Base-by-base conservation (phyloP, 2,797 vertebrate species). In the Cuculus canorus region DNA sequence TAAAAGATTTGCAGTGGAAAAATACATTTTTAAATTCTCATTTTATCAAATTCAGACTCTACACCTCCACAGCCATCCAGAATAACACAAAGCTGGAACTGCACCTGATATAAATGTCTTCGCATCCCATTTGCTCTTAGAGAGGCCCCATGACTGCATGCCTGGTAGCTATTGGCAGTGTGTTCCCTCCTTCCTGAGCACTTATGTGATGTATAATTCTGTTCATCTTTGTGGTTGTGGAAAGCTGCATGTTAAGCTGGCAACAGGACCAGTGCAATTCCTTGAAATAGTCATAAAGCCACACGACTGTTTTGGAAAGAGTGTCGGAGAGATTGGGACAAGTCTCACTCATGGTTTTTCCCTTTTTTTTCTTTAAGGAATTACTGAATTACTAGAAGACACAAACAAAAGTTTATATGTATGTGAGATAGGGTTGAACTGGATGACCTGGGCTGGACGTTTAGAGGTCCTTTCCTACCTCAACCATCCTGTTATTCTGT, bases 1-100 rank as follows among this genome's bases (percentile, higher is more conserved):
- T 89, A 61, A 81, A 89, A 81, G 37, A 85, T 69, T 82, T 75
- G 65, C 87, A 88, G 70, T 80, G 94, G 76, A 96, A 96, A 96
- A 95, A 87, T 71, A 95, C 33, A 78, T 59, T 84, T 82, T 69
- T 11, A 76, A 94, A 86, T 93, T 72, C 27, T 75, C 17, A 30
- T 88, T 95, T 92, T 89, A 68, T 70, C 79, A 65, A 81, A 89
- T 91, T 83, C 76, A 93, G 72, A 63, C 17, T 69, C 56, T 52
- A 24, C 52, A 64, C 85, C 47, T 92, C 63, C 70, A 82, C 32
- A 77, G 33, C 60, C 48, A 84, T 57, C 52, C 52, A 93, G 71
- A 93, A 50, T 25, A 91, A 65, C 41, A 73, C 0, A 1, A 81
- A 89, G 30, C 48, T 90, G 61, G 65, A 80, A 50, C 17, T 39